These are phyloP conservation scores for Priocnemis perturbator DNA, from an alignment of 2,888 invertebrate genomes.

Conservation along the genomic window DNA sequence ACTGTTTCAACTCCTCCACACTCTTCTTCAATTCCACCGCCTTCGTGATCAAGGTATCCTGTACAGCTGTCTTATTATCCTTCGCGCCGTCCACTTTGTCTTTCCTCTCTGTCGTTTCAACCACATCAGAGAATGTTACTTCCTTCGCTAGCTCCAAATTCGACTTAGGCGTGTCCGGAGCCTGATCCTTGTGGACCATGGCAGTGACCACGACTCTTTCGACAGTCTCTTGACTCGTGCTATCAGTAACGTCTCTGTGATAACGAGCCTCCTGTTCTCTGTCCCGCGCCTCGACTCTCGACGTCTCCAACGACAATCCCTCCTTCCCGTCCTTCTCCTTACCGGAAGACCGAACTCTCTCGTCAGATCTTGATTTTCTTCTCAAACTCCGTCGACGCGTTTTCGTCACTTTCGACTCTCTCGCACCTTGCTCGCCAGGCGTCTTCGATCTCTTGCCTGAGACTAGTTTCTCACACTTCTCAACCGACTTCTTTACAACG, in stretches of 20 bases:
- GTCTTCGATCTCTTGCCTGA: conserved; percentile 63
- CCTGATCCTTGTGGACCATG: conserved; percentile 69
- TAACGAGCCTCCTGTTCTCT: conserved; percentile 45
- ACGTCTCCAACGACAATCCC: conserved; percentile 53
- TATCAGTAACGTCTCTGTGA: conserved; percentile 63
- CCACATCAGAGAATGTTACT: conserved; percentile 74
- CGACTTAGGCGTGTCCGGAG: conserved; percentile 62
- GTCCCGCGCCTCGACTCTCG: conserved; percentile 69
- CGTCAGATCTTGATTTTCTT: conserved; percentile 51
- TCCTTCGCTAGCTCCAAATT: conserved; percentile 27
- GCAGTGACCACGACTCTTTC: conserved; percentile 69
- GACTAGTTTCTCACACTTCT: conserved; percentile 66
- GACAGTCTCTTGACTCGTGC: conserved; percentile 70
- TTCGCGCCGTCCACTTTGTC: conserved; percentile 60
- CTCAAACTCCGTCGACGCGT: conserved; percentile 49
- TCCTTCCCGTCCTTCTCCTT: conserved; percentile 28
- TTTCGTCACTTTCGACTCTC: conserved; percentile 43
- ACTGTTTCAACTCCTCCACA: conserved; percentile 58
- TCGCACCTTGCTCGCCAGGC: conserved; percentile 38
- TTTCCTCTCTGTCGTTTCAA: conserved; percentile 39
- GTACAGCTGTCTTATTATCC: conserved; percentile 40
- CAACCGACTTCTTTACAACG: conserved; percentile 65
- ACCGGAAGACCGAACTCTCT: conserved; percentile 38
- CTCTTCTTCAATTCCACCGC: conserved; percentile 65
- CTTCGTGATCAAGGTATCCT: conserved; percentile 52